Base-by-base conservation (phyloP, 2,113 vertebrate species). In the Rhineura floridana region DNA sequence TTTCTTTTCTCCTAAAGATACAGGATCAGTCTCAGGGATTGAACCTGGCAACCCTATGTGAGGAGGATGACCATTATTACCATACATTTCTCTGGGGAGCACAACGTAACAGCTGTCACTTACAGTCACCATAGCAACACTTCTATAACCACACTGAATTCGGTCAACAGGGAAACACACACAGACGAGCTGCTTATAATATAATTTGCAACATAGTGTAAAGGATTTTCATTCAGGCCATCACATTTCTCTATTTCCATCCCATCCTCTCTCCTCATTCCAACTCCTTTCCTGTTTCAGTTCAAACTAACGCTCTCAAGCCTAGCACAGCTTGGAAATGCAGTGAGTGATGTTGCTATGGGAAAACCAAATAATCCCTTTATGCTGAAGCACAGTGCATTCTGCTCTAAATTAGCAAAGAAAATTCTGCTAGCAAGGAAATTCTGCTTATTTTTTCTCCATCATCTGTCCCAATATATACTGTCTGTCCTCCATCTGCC, bases 61-160 rank as follows among this genome's bases (percentile, higher is more conserved):
- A 79, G 87, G 91, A 90, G 91, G 90, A 91, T 94, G 88, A 93
- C 95, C 89, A 89, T 91, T 89, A 93, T 96, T 96, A 96, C 80
- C 95, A 94, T 70, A 12, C 87, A 95, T 88, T 87, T 93, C 92
- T 93, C 81, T 8, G 2, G 87, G 87, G 92, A 89, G 92, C 95
- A 94, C 70, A 80, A 94, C 95, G 96, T 95, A 97, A 95, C 96
- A 95, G 96, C 97, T 98, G 96, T 97, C 95, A 95, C 92, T 94
- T 94, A 2, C 39, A 89, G 96, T 98, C 97, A 95, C 98, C 96
- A 94, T 95, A 95, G 97, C 96, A 98, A 98, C 97, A 93, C 88
- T 90, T 93, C 95, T 94, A 91, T 93, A 97, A 97, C 94, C 91
- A 94, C 94, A 93, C 17, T 6, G 1, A 90, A 93, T 90, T 13